These are phyloP conservation scores for Aethes cnicana DNA, from an alignment of 2,888 invertebrate species.

Conservation along the genomic window DNA sequence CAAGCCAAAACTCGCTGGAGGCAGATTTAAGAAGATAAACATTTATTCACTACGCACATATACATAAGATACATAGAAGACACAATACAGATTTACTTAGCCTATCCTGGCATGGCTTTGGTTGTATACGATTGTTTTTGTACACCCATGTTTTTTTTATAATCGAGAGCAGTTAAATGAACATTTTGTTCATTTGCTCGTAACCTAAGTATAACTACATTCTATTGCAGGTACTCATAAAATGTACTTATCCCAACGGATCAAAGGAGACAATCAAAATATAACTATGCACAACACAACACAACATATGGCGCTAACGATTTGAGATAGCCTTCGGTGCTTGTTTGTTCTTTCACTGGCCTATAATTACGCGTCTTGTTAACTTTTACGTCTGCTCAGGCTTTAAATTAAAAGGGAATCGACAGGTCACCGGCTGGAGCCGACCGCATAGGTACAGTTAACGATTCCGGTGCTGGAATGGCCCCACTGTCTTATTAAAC, in stretches of 20 bases:
- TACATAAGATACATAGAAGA: too few species aligned
- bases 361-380: constrained; percentile 80
- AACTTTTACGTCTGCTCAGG: constrained; percentile 67
- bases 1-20: too few species aligned
- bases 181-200: too few species aligned
- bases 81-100: too few species aligned
- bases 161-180: too few species aligned
- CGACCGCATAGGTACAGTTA: constrained; percentile 76
- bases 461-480: constrained; percentile 79
- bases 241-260: not conserved
- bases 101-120: too few species aligned
- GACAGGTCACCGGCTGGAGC: constrained; percentile 54
- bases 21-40: too few species aligned
- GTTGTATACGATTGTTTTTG: too few species aligned
- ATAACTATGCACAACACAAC: constrained; percentile 50
- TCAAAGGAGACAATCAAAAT: constrained; percentile 19
- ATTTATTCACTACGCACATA: too few species aligned
- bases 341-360: constrained; percentile 73
- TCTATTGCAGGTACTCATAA: too few species aligned
- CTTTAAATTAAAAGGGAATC: constrained; percentile 78
- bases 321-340: constrained; percentile 54
- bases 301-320: constrained; percentile 67
- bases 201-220: too few species aligned
- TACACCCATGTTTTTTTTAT: too few species aligned
- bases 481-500: constrained; percentile 81